Conservation (phyloP, 2,888 invertebrate species). For the Aphodius granarius region DNA sequence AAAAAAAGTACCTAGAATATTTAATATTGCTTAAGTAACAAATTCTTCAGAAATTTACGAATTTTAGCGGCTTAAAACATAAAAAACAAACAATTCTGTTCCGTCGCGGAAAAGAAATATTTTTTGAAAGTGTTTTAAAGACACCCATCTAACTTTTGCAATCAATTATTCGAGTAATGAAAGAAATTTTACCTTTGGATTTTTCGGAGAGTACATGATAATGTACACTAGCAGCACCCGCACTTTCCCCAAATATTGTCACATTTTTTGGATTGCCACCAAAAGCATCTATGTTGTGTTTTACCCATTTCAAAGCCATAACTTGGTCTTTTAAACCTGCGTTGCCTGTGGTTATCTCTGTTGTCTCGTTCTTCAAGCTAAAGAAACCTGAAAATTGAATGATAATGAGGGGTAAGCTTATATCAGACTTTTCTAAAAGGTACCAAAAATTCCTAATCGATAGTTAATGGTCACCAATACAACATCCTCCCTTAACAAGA, state of each 20-base stretch:
- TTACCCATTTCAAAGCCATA: neutral
- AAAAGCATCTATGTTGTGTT: neutral
- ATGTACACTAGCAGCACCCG: neutral
- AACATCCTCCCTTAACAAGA: conserved; percentile 14
- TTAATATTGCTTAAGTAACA: too few species aligned
- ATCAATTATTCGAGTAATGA: too few species aligned
- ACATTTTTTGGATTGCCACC: neutral
- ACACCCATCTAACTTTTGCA: too few species aligned
- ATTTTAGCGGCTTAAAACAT: too few species aligned
- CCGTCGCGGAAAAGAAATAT: too few species aligned
- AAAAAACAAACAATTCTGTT: too few species aligned
- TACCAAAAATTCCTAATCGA: conserved; percentile 16
- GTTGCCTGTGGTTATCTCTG: neutral
- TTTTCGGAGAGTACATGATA: neutral
- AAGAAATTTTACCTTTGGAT: neutral
- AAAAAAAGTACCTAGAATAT: too few species aligned
- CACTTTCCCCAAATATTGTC: neutral
- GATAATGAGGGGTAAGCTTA: neutral
- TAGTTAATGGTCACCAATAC: conserved; percentile 21
- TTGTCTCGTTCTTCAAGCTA: neutral
- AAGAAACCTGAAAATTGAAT: neutral
- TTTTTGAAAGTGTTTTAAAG: too few species aligned
- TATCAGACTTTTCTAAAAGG: neutral
- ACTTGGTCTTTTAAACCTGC: neutral
- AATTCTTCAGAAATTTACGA: too few species aligned